These are phyloP conservation scores for Dasyurus viverrinus DNA, from an alignment of 2,113 vertebrate species.

Conservation along the genomic window DNA sequence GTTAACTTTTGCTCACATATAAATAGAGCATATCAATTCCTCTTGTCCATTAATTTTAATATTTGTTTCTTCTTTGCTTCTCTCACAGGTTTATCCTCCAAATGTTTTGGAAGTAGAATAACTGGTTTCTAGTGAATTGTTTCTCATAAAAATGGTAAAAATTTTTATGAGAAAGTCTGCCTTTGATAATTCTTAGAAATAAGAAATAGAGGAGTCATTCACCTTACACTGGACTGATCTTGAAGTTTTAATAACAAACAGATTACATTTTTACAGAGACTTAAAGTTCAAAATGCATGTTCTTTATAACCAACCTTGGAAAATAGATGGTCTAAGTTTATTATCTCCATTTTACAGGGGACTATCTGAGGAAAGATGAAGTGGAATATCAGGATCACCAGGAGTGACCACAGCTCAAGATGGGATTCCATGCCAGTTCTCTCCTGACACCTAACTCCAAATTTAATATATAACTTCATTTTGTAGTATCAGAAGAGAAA, in stretches of 20 bases:
- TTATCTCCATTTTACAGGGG: no score
- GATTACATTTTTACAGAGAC: background rate
- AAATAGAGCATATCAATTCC: background rate
- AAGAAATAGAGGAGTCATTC: background rate
- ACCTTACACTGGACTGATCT: background rate
- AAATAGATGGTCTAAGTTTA: no score
- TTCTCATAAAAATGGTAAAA: background rate
- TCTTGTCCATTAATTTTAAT: background rate
- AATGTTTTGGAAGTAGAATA: background rate
- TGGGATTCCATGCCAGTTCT: no score
- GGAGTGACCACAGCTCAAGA: no score
- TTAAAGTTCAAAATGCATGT: background rate
- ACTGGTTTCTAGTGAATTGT: background rate
- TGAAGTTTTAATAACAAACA: background rate
- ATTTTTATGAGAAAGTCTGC: background rate
- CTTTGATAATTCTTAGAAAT: background rate
- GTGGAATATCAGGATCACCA: no score
- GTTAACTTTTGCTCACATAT: background rate
- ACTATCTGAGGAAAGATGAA: no score
- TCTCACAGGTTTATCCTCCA: background rate
- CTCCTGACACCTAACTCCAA: no score
- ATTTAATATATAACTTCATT: no score
- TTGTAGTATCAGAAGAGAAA: no score
- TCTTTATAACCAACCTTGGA: background rate
- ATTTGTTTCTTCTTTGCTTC: background rate